Conservation (phyloP, 1,140 invertebrate genomes). For the Drosophila prosaltans region DNA sequence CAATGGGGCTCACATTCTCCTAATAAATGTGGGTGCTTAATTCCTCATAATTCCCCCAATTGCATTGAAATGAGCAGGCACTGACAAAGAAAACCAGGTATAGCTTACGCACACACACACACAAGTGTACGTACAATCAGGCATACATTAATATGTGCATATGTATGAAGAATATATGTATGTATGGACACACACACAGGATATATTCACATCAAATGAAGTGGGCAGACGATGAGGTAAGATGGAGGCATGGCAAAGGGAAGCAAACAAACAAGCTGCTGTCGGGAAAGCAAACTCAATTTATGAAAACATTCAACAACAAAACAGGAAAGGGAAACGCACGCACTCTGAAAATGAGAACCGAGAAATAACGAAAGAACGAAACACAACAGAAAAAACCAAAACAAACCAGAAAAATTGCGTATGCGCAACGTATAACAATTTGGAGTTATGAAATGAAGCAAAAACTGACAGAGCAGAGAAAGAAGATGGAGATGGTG, state of each 20-base stretch:
- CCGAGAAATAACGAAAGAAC: neutral
- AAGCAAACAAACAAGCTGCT: constrained; percentile 47
- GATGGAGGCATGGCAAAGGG: neutral
- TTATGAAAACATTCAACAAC: constrained; percentile 64
- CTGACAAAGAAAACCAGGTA: constrained; percentile 31
- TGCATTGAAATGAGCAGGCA: constrained; percentile 48
- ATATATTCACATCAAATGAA: constrained; percentile 24
- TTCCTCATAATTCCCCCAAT: constrained; percentile 62
- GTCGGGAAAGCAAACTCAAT: constrained; percentile 74
- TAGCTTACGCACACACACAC: neutral
- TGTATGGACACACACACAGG: constrained; percentile 47
- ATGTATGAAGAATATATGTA: constrained; percentile 48
- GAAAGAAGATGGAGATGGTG: neutral
- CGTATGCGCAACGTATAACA: constrained; percentile 65
- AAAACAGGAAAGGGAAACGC: constrained; percentile 23
- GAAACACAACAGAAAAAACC: constrained; percentile 16
- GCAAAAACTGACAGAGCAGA: neutral
- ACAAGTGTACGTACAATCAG: neutral
- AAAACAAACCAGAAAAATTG: constrained; percentile 53
- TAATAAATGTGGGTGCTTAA: constrained; percentile 45
- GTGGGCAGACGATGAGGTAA: neutral
- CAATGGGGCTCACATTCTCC: constrained; percentile 24
- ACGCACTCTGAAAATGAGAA: constrained; percentile 5
- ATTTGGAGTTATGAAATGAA: constrained; percentile 39
- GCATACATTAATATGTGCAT: constrained; percentile 18